These are phyloP conservation scores for Pangasius djambal DNA, from an alignment of 2,797 vertebrate species.

Conservation along the genomic window DNA sequence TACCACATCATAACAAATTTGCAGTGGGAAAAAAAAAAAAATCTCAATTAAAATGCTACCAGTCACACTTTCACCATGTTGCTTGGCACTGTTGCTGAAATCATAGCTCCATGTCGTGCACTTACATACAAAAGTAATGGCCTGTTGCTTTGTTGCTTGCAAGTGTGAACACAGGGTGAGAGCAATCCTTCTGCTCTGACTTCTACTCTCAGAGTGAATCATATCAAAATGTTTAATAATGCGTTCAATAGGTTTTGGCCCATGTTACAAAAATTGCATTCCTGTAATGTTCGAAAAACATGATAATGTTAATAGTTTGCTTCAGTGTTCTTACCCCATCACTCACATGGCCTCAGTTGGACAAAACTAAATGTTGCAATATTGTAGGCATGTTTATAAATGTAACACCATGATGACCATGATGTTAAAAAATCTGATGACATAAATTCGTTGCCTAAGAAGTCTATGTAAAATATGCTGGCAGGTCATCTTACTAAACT, in stretches of 20 bases:
- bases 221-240: not conserved
- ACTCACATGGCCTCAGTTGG: not conserved
- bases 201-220: not conserved
- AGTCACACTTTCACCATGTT: not conserved
- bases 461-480: not conserved
- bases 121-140: not conserved
- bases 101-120: not conserved
- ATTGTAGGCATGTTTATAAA: not conserved
- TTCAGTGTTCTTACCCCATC: not conserved
- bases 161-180: not conserved
- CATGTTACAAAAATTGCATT: not conserved
- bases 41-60: not conserved
- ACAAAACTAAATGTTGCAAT: constrained; percentile 7
- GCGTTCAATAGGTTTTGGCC: too few species aligned
- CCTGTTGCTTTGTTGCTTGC: not conserved
- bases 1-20: not conserved
- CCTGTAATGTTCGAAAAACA: not conserved
- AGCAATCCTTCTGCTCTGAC: too few species aligned
- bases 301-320: not conserved
- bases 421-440: not conserved
- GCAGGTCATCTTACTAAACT: not conserved
- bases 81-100: not conserved
- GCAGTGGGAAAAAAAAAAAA: not conserved
- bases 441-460: not conserved
- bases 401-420: not conserved